Evolutionary conservation across 2,113 vertebrate species (phyloP).

Genomic region (Lepisosteus osseus): DNA sequence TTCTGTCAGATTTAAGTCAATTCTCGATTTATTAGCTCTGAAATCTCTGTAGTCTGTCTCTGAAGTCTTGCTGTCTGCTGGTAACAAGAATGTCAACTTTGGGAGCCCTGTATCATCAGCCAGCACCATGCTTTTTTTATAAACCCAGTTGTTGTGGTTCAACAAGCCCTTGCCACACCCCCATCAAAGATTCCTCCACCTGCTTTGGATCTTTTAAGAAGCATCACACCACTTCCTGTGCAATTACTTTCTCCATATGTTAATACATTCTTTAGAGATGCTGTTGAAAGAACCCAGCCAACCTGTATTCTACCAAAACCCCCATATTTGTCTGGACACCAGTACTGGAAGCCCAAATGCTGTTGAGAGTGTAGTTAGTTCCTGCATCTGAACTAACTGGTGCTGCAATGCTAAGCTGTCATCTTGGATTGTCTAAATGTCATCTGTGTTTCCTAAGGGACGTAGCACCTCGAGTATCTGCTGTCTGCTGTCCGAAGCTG

Average conservation of each 20-base stretch:
- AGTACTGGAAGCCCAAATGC: constrained; percentile 6
- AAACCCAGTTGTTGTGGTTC: background rate
- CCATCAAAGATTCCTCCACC: constrained; percentile 1
- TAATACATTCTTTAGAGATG: background rate
- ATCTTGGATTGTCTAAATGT: background rate
- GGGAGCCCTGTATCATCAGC: background rate
- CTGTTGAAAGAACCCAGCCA: constrained; percentile 8
- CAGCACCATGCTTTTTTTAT: background rate
- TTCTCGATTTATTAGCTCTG: no score
- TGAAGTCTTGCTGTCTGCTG: no score
- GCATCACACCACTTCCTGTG: background rate
- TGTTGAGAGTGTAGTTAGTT: background rate
- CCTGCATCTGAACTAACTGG: background rate
- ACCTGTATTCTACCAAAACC: background rate
- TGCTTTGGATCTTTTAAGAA: constrained; percentile 18
- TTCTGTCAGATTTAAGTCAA: no score
- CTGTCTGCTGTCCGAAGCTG: no score
- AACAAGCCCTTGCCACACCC: background rate
- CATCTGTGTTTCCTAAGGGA: no score
- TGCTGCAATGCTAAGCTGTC: background rate
- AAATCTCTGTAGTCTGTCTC: no score
- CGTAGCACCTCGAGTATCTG: no score
- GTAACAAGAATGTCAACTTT: no score
- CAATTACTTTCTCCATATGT: background rate
- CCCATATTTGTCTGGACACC: background rate